These are phyloP conservation scores for Falco peregrinus DNA, from an alignment of 2,797 vertebrate species.

Conservation along the genomic window DNA sequence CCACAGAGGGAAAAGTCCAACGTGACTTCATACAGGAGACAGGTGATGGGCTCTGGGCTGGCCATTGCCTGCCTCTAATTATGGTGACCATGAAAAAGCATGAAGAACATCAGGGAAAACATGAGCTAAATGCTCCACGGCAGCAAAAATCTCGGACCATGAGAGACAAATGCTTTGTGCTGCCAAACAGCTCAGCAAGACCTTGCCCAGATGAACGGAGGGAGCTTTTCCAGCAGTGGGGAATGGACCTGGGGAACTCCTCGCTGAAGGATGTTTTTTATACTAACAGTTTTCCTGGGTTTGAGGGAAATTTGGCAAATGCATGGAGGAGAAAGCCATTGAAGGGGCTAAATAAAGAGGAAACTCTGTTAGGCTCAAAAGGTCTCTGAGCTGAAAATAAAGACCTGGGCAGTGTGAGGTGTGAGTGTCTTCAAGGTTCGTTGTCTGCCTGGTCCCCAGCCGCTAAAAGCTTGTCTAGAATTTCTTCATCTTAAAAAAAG, in stretches of 20 bases:
- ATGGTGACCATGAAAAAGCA: background rate
- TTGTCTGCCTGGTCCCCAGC: background rate
- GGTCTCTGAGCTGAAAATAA: background rate
- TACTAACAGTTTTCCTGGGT: background rate
- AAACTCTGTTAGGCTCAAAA: background rate
- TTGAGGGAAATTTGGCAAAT: background rate
- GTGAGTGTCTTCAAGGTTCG: background rate
- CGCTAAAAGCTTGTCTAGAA: background rate
- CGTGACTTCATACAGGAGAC: background rate
- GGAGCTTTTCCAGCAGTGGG: background rate
- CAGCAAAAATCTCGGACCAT: background rate
- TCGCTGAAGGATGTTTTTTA: background rate
- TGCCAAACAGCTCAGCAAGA: background rate
- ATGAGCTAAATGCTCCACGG: background rate
- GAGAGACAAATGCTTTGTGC: background rate
- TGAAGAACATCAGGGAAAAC: background rate
- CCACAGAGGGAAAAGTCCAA: background rate
- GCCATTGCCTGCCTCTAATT: background rate
- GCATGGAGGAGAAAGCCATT: background rate
- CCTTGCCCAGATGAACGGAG: background rate
- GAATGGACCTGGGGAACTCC: background rate
- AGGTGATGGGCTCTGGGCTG: background rate
- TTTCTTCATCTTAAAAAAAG: conserved; percentile 7
- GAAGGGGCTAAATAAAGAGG: background rate
- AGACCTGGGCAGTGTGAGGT: fast-evolving